Percentiles rank a stretch among this genome's conserved stretches.
phyloP scores from a whole-genome alignment of 2,888 invertebrate genomes.

The Euplexia lucipara region DNA sequence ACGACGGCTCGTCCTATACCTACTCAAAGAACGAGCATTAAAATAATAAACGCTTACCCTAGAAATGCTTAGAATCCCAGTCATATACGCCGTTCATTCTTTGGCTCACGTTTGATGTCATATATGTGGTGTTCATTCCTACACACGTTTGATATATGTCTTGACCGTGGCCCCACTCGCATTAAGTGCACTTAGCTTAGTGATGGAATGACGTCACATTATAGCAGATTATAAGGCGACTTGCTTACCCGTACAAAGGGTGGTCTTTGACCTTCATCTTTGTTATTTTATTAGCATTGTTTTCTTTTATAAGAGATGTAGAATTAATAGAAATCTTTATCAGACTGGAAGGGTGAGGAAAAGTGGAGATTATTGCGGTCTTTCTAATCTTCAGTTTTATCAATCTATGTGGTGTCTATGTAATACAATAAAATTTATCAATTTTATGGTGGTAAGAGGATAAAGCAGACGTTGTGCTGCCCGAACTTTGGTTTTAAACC shows the following conservation, averaged over 20 bases:
- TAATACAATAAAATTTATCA: too few relatives aligned
- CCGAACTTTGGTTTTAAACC: too few relatives aligned
- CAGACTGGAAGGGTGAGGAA: too few relatives aligned
- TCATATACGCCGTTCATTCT: neutral
- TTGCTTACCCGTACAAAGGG: constrained; percentile 2
- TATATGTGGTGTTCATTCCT: neutral
- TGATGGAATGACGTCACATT: constrained; percentile 8
- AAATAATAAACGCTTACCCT: constrained; percentile 30
- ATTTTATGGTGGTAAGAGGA: too few relatives aligned
- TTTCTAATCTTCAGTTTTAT: too few relatives aligned
- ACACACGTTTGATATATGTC: neutral
- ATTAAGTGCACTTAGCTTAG: constrained; percentile 25
- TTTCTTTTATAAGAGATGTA: too few relatives aligned
- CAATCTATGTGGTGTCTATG: too few relatives aligned
- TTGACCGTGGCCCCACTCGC: constrained; percentile 7
- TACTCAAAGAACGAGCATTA: constrained; percentile 11
- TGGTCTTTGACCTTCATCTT: constrained; percentile 11
- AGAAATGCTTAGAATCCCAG: constrained; percentile 1
- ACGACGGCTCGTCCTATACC: neutral
- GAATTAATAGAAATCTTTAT: too few relatives aligned
- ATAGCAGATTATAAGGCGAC: constrained; percentile 10
- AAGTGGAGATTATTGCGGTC: too few relatives aligned
- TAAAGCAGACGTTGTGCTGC: too few relatives aligned
- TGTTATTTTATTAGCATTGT: constrained; percentile 2
- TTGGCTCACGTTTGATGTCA: neutral